These are phyloP conservation scores for Crypturellus undulatus DNA, from an alignment of 2,113 vertebrate genomes.

Conservation along the genomic window DNA sequence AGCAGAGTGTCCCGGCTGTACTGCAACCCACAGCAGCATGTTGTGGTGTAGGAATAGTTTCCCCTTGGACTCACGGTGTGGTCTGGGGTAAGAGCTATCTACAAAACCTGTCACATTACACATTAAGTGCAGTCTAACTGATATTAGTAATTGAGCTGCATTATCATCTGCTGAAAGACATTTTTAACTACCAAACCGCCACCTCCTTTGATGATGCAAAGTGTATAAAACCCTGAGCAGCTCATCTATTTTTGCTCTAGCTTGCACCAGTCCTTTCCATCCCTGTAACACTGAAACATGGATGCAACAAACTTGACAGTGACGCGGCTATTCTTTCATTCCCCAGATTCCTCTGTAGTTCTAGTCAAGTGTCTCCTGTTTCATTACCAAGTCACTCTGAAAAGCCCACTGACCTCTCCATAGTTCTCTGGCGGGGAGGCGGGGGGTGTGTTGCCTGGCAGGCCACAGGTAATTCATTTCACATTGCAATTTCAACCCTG, in stretches of 20 bases:
- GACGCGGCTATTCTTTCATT: neutral
- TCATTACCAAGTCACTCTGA: neutral
- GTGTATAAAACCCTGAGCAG: neutral
- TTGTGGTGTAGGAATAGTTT: neutral
- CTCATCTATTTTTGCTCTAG: neutral
- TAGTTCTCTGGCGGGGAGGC: neutral
- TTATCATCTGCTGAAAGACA: neutral
- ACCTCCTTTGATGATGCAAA: neutral
- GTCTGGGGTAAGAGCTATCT: neutral
- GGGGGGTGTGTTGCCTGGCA: neutral
- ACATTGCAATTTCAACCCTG: neutral
- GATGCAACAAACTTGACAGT: neutral
- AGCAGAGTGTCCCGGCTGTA: neutral
- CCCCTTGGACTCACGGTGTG: neutral
- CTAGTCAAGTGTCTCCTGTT: neutral
- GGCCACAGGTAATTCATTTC: neutral
- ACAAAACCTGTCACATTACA: neutral
- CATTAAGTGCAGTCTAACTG: accelerated
- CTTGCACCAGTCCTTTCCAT: neutral
- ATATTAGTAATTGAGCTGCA: neutral
- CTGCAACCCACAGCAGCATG: neutral
- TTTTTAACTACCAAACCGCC: neutral
- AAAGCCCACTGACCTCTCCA: neutral
- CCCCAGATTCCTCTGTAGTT: neutral
- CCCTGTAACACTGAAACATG: neutral